Base-by-base conservation (phyloP, 2,888 invertebrate genomes). In the Hirtodrosophila trivittata region DNA sequence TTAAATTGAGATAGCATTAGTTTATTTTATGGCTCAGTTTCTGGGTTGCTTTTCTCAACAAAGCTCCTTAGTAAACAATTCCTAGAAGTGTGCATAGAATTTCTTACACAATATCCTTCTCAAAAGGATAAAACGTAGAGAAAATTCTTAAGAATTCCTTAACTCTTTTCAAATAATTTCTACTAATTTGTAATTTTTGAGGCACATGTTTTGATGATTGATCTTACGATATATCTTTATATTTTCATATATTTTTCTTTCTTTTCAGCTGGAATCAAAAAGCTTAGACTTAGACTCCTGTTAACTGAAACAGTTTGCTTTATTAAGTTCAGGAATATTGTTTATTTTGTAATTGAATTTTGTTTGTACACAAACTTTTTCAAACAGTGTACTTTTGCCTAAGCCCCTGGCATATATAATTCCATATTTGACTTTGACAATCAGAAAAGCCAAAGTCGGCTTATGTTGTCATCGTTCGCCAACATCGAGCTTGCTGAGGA, bases 381-480 rank as follows among this genome's bases (percentile, higher is more conserved):
- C 18, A n/a, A 32, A 3, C 49, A 70, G 50, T 77, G 64, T 68
- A 35, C 9, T 46, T 51, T 51, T 50, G 54, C 32, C 9, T 26
- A 39, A 55, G 33, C 33, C 50, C 47, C 55, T 51, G 45, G 28
- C 62, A 50, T 14, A 41, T 55, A 60, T 66, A 75, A 81, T 78
- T 58, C 65, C 58, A 76, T 67, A 69, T 72, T 77, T 78, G 82
- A 78, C 80, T 78, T 77, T 75, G 77, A 67, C 75, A 80, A 77
- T 78, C 66, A 65, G 51, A 54, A 66, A 64, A 66, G 70, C 56
- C 56, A 58, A 66, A 64, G 70, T 56, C 60, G 80, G 82, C 82
- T 81, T 82, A 82, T 65, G 70, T 70, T 82, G 80, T 81, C 82
- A 75, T 68, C 80, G 73, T 33, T 70, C 35, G 68, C 51, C 54